phyloP scores from a whole-genome alignment of 2,797 vertebrate genomes.

The Austrolebias charrua region DNA sequence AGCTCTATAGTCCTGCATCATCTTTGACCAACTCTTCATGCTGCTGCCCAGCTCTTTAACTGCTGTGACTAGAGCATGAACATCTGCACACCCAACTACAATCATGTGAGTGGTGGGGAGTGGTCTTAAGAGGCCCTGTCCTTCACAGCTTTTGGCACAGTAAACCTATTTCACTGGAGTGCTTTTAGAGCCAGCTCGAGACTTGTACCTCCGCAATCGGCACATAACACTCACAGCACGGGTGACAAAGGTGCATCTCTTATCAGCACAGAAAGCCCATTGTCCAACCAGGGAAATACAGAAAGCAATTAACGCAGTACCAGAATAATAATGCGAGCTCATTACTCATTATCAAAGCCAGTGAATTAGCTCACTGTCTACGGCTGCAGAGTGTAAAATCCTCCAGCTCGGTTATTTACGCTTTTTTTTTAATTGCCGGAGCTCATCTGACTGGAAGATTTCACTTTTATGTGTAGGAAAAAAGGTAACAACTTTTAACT shows the following conservation, averaged over 20 bases:
- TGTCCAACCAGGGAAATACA: slow-evolving; percentile 83
- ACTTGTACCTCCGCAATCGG: slow-evolving; percentile 75
- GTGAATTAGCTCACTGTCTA: slow-evolving; percentile 84
- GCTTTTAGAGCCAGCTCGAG: slow-evolving; percentile 79
- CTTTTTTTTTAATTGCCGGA: slow-evolving; percentile 79
- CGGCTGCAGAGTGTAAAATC: slow-evolving; percentile 80
- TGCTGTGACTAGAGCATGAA: slow-evolving; percentile 55
- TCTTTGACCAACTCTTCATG: slow-evolving; percentile 47
- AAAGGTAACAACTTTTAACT: slow-evolving; percentile 78
- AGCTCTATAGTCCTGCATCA: slow-evolving; percentile 24
- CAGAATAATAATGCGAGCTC: slow-evolving; percentile 84
- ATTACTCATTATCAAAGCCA: slow-evolving; percentile 85
- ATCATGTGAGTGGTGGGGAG: slow-evolving; percentile 67
- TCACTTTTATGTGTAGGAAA: slow-evolving; percentile 73
- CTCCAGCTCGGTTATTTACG: slow-evolving; percentile 80
- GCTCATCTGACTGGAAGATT: slow-evolving; percentile 81
- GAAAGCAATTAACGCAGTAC: slow-evolving; percentile 84
- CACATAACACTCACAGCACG: slow-evolving; percentile 77
- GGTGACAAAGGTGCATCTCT: slow-evolving; percentile 83
- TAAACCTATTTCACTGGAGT: slow-evolving; percentile 81
- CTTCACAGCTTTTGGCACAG: slow-evolving; percentile 76
- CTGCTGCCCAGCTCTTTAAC: slow-evolving; percentile 42
- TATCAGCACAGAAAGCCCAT: slow-evolving; percentile 81
- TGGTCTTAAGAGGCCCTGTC: slow-evolving; percentile 77
- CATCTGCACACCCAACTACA: slow-evolving; percentile 72